Evolutionary conservation across 2,113 vertebrate genomes (phyloP).

Genomic region (Cyphotilapia sp.): DNA sequence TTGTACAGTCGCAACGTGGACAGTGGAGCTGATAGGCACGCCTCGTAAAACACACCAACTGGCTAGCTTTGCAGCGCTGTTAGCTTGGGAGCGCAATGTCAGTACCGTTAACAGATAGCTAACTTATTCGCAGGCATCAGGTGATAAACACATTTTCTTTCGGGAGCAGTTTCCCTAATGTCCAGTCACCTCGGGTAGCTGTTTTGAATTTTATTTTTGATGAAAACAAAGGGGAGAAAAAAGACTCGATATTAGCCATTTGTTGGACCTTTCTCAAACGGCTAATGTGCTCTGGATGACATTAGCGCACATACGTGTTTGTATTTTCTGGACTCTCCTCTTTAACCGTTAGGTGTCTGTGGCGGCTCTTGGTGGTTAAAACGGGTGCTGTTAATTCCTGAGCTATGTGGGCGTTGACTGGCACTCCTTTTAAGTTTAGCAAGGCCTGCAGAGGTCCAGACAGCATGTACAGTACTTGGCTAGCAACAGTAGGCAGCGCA

Average conservation of each 20-base stretch:
- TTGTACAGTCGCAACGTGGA: conserved; percentile 24
- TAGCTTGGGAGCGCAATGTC: conserved; percentile 18
- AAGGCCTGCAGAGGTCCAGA: background rate
- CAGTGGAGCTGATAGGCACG: conserved; percentile 13
- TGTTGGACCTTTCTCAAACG: background rate
- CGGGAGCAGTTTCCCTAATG: background rate
- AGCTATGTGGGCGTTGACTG: background rate
- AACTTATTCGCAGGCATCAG: background rate
- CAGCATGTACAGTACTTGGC: background rate
- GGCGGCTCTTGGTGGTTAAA: background rate
- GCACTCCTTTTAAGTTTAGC: background rate
- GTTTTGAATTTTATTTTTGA: background rate
- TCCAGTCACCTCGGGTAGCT: too few relatives aligned
- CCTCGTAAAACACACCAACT: background rate
- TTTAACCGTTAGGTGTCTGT: background rate
- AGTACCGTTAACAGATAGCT: background rate
- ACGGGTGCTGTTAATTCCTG: background rate
- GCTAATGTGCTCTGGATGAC: background rate
- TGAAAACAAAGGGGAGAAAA: background rate
- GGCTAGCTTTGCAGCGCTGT: conserved; percentile 13
- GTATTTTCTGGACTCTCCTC: background rate
- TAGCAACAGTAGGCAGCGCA: background rate
- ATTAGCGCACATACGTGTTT: background rate
- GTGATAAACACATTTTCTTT: background rate
- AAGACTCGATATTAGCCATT: background rate